Base-by-base conservation (phyloP, 2,888 invertebrate genomes). In the Metellina segmentata region DNA sequence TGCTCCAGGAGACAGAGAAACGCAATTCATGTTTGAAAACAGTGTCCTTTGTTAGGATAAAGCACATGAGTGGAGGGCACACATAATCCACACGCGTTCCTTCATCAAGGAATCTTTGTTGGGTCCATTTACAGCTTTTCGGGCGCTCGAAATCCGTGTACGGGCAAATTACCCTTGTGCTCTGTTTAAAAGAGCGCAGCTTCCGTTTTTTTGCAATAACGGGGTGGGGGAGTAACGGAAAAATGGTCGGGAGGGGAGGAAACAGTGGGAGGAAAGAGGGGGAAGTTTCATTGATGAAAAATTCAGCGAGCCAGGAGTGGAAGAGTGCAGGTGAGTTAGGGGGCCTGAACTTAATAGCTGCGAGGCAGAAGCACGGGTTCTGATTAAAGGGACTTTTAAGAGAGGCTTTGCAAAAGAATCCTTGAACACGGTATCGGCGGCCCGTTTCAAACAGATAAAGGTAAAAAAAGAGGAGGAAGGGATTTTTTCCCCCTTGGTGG, bases 201-300 rank as follows among this genome's bases (percentile, higher is more conserved):
- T 85, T 61, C 79, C 79, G 71, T 69, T 75, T 52, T 82, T 88
- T 89, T 89, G 34, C 90, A 85, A 69, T 85, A 81, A 85, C 51
- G 49, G 19, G 70, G 49, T 16, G 72, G 85, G 75, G 77, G 77
- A 70, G 61, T 48, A 34, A 78, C 8, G 8, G 70, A 74, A 70
- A 70, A 49, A 49, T 16, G 61, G 49, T n/a, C n/a, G 82, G 19
- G 79, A 61, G 70, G 85, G 13, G 34, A 34, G 82, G 74, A 77
- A 87, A 13, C n/a, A 49, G 51, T 72, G 34, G 75, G 53, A 52
- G 75, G 16, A 61, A 52, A 53, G 9, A 20, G 77, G 70, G 85
- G 81, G 81, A 70, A 81, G 85, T 61, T 72, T 74, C 75, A 85
- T 85, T 90, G 85, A 90, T 90, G 85, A 90, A 90, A 90, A 79